Conservation (phyloP, 2,113 vertebrate species). For the Ia io region DNA sequence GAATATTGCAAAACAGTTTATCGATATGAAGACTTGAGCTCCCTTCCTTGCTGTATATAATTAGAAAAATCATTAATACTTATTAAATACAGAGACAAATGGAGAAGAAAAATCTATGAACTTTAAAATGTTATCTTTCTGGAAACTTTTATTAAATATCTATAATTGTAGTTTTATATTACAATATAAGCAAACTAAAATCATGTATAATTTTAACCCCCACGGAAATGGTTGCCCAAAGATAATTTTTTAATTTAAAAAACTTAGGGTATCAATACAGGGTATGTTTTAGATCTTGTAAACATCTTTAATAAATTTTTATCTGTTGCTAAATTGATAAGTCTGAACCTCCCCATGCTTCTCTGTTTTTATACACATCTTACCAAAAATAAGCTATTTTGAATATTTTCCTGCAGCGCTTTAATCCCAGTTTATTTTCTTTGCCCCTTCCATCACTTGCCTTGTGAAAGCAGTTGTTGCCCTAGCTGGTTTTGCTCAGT, state of each 20-base stretch:
- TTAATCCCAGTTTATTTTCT: conserved; percentile 47
- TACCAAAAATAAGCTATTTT: background rate
- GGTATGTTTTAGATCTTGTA: background rate
- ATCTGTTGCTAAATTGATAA: background rate
- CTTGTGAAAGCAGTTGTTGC: conserved; percentile 50
- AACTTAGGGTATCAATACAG: background rate
- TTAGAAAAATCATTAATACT: conserved; percentile 46
- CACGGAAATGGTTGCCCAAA: background rate
- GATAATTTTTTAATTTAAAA: background rate
- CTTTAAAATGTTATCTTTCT: conserved; percentile 42
- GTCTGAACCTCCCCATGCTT: background rate
- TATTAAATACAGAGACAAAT: conserved; percentile 39
- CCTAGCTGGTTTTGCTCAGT: too few species aligned
- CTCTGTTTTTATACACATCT: background rate
- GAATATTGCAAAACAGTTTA: background rate
- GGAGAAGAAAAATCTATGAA: conserved; percentile 27
- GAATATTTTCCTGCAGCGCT: background rate
- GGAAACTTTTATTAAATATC: conserved; percentile 6
- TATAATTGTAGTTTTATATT: background rate
- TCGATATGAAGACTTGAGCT: background rate
- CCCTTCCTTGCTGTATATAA: background rate
- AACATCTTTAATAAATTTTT: conserved; percentile 26
- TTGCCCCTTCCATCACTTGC: background rate
- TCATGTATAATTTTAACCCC: background rate
- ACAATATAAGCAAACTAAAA: conserved; percentile 8